A percentile compares a stretch with the other conserved stretches of the same genome.
Conservation (phyloP, 2,113 vertebrate species). For the Junco hyemalis region DNA sequence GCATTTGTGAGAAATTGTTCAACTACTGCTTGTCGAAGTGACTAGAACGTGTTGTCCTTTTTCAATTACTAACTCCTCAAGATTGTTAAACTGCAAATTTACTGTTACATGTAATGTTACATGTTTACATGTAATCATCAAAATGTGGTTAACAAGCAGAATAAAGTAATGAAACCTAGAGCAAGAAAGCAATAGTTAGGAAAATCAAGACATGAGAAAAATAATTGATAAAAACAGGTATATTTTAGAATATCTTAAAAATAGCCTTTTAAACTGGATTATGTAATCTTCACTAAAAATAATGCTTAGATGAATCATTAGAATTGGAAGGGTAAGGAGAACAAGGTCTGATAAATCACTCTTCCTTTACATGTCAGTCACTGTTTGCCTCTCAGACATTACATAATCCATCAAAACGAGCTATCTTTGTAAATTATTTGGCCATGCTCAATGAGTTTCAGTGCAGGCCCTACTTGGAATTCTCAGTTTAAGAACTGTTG, state of each 20-base stretch:
- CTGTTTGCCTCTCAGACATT: not conserved
- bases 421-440: not conserved
- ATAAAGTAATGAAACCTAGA: not conserved
- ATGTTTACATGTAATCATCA: not conserved
- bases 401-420: not conserved
- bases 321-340: not conserved
- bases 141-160: not conserved
- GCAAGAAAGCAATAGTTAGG: not conserved
- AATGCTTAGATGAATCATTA: slow-evolving; percentile 24
- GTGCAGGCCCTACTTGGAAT: not conserved
- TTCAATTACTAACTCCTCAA: not conserved
- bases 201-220: not conserved
- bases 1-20: not conserved
- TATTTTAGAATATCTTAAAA: not conserved
- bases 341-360: not conserved
- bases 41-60: not conserved
- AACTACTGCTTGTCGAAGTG: not conserved
- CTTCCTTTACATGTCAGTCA: not conserved
- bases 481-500: not conserved
- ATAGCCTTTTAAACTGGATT: not conserved
- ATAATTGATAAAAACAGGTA: not conserved
- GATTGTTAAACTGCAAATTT: not conserved
- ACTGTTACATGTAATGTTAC: not conserved
- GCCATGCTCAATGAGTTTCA: not conserved
- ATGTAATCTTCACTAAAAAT: slow-evolving; percentile 22